A percentile compares a stretch with the other conserved stretches of the same genome.
Evolutionary conservation across 2,888 invertebrate species (phyloP).

Genomic region (Artemia sinica): DNA sequence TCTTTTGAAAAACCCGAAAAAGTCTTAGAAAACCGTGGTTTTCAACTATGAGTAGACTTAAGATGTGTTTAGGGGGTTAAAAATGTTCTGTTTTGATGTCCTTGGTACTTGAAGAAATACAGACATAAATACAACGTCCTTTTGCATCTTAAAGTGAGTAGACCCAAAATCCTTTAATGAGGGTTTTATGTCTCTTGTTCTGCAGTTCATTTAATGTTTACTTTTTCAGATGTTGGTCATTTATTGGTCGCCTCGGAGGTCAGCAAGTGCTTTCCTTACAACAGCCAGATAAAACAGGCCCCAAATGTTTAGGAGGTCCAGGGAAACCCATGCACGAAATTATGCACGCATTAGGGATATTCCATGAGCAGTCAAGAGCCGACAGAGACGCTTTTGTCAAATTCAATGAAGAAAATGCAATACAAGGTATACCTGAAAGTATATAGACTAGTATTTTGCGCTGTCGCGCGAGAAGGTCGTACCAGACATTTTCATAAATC

Average conservation of each 20-base stretch:
- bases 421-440: conserved; percentile 36
- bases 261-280: conserved; percentile 52
- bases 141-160: too few relatives aligned
- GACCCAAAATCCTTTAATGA: too few relatives aligned
- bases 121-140: too few relatives aligned
- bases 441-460: not conserved
- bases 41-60: too few relatives aligned
- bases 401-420: conserved; percentile 48
- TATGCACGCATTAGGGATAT: conserved; percentile 61
- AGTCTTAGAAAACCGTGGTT: too few relatives aligned
- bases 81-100: too few relatives aligned
- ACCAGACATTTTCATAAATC: not conserved
- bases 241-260: conserved; percentile 53
- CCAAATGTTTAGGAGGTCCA: conserved; percentile 46
- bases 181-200: too few relatives aligned
- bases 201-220: too few relatives aligned
- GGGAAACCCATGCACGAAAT: conserved; percentile 62
- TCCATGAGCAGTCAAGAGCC: conserved; percentile 58
- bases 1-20: too few relatives aligned
- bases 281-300: conserved; percentile 41
- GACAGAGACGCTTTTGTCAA: conserved; percentile 53
- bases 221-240: conserved; percentile 48
- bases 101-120: too few relatives aligned
- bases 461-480: conserved; percentile 24
- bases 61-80: too few relatives aligned